Percentiles rank a stretch among this genome's conserved stretches.
These are phyloP conservation scores for Choloepus hoffmanni DNA, from an alignment of 2,113 vertebrate species.

Conservation along the genomic window DNA sequence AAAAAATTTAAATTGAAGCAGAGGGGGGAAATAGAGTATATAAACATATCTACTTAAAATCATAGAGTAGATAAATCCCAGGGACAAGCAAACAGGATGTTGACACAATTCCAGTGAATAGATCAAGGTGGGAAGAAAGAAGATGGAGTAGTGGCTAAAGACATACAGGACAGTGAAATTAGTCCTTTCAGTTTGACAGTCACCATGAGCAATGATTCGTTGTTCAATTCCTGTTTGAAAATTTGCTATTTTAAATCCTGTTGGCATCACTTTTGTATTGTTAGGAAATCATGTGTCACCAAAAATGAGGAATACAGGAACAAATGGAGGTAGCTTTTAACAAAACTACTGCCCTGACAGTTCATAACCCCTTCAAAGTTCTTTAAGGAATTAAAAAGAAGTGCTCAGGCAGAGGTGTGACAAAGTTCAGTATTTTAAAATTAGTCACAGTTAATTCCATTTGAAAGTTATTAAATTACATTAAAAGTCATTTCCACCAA, in stretches of 20 bases:
- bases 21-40: background rate
- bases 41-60: background rate
- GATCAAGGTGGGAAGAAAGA: background rate
- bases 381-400: background rate
- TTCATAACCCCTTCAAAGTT: background rate
- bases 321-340: background rate
- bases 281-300: background rate
- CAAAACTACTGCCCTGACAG: background rate
- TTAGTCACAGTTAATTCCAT: background rate
- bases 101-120: background rate
- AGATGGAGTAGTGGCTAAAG: fast-evolving
- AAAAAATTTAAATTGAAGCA: background rate
- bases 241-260: background rate
- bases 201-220: fast-evolving
- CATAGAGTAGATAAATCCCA: background rate
- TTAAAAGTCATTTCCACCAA: background rate
- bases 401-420: fast-evolving
- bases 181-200: too few species aligned
- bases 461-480: background rate
- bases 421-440: background rate
- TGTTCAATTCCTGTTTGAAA: background rate
- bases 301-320: background rate
- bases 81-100: background rate
- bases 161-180: fast-evolving
- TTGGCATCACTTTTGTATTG: background rate